Evolutionary conservation across 2,888 invertebrate genomes (phyloP).

Genomic region (Aporophyla nigra): DNA sequence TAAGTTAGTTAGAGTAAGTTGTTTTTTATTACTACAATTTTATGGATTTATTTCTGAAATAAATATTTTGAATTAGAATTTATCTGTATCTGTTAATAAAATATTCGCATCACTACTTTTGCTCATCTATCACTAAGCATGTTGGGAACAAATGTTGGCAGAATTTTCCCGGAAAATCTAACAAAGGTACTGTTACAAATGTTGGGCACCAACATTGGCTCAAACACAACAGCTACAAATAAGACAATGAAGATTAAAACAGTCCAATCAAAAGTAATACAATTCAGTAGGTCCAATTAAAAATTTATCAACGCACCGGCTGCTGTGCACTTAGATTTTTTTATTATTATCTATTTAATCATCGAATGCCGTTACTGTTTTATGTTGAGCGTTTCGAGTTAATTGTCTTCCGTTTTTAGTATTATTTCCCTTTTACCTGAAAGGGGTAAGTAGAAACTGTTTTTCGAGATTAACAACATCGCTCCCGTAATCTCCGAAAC

Average conservation of each 20-base stretch:
- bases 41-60: too few relatives aligned
- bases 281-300: constrained; percentile 58
- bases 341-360: constrained; percentile 80
- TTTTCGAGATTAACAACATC: neutral
- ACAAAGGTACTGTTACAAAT: neutral
- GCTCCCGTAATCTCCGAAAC: too few relatives aligned
- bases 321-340: constrained; percentile 68
- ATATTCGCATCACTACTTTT: too few relatives aligned
- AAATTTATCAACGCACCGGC: constrained; percentile 67
- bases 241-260: constrained; percentile 67
- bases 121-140: neutral
- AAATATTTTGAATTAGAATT: too few relatives aligned
- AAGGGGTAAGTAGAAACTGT: neutral
- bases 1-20: too few relatives aligned
- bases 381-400: constrained; percentile 68
- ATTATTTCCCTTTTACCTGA: constrained; percentile 1
- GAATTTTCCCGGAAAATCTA: neutral
- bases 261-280: constrained; percentile 74
- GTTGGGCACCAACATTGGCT: constrained; percentile 7
- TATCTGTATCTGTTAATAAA: too few relatives aligned
- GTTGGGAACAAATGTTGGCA: neutral
- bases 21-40: too few relatives aligned
- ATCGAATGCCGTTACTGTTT: constrained; percentile 75
- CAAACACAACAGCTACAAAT: constrained; percentile 43
- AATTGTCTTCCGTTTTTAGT: constrained; percentile 45